These are phyloP conservation scores for Oreochromis niloticus DNA, from an alignment of 2,113 vertebrate species.

Conservation along the genomic window DNA sequence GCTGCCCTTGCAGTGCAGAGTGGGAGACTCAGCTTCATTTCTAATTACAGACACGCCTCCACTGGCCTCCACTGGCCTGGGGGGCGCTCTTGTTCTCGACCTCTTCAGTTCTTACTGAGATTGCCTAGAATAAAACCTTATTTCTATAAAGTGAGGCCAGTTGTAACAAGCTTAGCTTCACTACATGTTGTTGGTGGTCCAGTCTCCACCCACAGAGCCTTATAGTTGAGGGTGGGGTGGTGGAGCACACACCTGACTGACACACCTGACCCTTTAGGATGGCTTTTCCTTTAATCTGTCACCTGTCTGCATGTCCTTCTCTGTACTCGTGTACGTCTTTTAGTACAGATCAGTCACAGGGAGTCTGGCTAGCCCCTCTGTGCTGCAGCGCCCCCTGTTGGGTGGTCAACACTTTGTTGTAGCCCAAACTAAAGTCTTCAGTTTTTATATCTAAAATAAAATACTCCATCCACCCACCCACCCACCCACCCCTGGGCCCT, in stretches of 20 bases:
- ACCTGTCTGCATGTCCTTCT: background rate
- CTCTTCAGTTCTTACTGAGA: background rate
- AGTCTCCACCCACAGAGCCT: background rate
- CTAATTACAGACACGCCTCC: background rate
- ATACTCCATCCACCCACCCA: background rate
- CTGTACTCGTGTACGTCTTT: background rate
- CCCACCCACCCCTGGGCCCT: accelerated
- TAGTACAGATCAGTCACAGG: background rate
- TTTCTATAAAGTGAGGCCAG: background rate
- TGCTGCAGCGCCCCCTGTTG: background rate
- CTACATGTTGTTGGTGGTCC: background rate
- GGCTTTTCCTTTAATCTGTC: background rate
- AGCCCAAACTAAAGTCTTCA: background rate
- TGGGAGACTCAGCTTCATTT: background rate
- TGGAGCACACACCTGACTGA: background rate
- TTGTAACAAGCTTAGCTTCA: no score
- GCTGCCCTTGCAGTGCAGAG: background rate
- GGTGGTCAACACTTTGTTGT: background rate
- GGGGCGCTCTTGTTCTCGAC: no score
- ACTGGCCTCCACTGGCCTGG: accelerated
- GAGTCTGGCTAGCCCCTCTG: background rate
- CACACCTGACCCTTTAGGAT: background rate
- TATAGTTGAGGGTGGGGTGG: background rate
- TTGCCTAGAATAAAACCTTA: background rate
- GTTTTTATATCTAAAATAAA: background rate